Base-by-base conservation (phyloP, 2,888 invertebrate species). In the Lasioglossum villosulum region DNA sequence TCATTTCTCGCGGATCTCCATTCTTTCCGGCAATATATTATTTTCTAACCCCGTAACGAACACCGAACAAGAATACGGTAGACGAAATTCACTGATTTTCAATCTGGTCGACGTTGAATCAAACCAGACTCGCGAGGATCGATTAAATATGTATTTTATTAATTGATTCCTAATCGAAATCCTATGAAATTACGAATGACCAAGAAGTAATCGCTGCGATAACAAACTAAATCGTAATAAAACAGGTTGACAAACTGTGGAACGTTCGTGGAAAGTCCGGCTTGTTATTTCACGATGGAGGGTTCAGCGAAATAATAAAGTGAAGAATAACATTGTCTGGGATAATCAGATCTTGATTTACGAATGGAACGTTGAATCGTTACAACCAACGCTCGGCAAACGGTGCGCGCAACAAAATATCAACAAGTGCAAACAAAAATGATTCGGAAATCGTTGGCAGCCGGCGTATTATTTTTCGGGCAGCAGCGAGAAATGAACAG, bases 321-420 rank as follows among this genome's bases (percentile, higher is more conserved):
- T 12, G 56, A n/a, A n/a, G 10, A 12, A 23, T 56, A n/a, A 56
- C 56, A 12, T n/a, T 56, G n/a, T 56, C 12, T 56, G 56, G 56
- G n/a, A n/a, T 56, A 56, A 56, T 56, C 23, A 56, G n/a, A 56
- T 56, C n/a, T 56, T n/a, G n/a, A 56, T n/a, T n/a, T 56, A n/a
- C 12, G n/a, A 12, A 56, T n/a, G 12, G n/a, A n/a, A 56, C 56
- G 56, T 12, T n/a, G 56, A 12, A 4, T n/a, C 56, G 56, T 56
- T n/a, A n/a, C 56, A 56, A 12, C 10, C 4, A n/a, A n/a, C n/a
- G n/a, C 12, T 56, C 14, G 27, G 27, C 59, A 14, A 27, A 12
- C 59, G 27, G 27, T 27, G 14, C 14, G 5, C 5, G 27, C 16
- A 30, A 30, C 27, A 16, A 30, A 30, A 16, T 16, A 12, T 63